Evolutionary conservation across 2,797 vertebrate genomes (phyloP).

Genomic region (Tragelaphus eurycerus): DNA sequence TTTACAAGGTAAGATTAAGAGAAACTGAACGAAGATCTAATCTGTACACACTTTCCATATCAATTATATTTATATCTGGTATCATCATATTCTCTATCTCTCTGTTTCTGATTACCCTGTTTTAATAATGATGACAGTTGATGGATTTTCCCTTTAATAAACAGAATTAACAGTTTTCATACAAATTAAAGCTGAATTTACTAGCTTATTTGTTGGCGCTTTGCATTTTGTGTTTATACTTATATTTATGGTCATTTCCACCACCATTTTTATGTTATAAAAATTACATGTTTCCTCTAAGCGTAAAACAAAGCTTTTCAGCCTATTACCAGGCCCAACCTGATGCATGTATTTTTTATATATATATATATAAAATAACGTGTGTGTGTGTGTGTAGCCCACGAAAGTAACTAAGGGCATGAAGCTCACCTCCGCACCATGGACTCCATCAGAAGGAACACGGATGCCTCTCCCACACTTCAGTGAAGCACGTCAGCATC

Average conservation of each 20-base stretch:
- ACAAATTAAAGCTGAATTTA: background rate
- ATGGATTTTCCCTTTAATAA: slow-evolving; percentile 33
- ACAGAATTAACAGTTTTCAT: background rate
- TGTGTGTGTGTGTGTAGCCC: background rate
- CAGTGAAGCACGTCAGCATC: fast-evolving
- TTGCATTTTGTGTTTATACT: background rate
- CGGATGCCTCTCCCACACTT: no score
- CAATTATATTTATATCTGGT: background rate
- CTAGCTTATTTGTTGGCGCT: background rate
- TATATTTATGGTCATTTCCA: background rate
- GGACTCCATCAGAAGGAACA: background rate
- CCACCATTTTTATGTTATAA: slow-evolving; percentile 8
- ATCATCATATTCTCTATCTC: background rate
- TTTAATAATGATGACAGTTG: background rate
- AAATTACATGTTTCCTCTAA: background rate
- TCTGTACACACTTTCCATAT: background rate
- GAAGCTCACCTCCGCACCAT: background rate
- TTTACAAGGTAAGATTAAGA: background rate
- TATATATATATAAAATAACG: background rate
- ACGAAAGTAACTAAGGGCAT: background rate
- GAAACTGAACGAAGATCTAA: background rate
- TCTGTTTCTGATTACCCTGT: background rate
- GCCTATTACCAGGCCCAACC: background rate
- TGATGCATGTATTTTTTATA: background rate
- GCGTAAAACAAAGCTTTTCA: background rate